Base-by-base conservation (phyloP, 2,113 vertebrate genomes). In the Tachuris rubrigastra region DNA sequence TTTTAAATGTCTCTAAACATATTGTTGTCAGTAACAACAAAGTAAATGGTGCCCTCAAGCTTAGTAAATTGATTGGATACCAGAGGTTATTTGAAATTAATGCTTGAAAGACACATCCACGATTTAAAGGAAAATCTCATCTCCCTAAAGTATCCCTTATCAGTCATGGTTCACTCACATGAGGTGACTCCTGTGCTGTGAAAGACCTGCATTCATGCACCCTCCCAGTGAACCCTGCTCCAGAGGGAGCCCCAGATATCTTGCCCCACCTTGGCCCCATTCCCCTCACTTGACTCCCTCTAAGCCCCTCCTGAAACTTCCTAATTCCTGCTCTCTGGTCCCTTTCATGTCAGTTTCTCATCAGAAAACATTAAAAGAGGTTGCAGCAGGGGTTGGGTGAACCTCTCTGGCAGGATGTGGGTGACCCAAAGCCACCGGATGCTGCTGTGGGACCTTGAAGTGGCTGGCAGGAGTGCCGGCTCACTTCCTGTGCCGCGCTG, bases 351-450 rank as follows among this genome's bases (percentile, higher is more conserved):
- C 22, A n/a, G 50, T 81, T 87, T 53, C 59, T 77, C 50, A 69
- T 31, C 56, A 47, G 49, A 52, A 89, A 15, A 65, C 55, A 44
- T 77, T 74, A 84, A 86, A 92, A 14, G 75, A 69, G 59, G 18
- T 53, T 77, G 58, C 62, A 86, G 75, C 53, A 65, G 52, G 37
- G 30, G 9, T 83, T 77, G 59, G 21, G 55, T 87, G 83, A 92
- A 87, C 41, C 53, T 81, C 84, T 55, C 42, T 67, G 73, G 42
- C 83, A 89, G 93, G 91, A 93, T 84, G 73, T 1, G 23, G 35
- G 65, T 84, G 83, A 68, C 72, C 90, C 76, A 55, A 95, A 86
- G 86, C 79, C 92, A 74, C 79, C 16, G 3, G 76, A 67, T 1
- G 10, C 72, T 71, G 79, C 31, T 58, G 59, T 56, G 79, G 65